Percentiles rank a stretch among this genome's conserved stretches.
phyloP scores from a whole-genome alignment of 2,113 vertebrate genomes.

The Salvelinus alpinus region DNA sequence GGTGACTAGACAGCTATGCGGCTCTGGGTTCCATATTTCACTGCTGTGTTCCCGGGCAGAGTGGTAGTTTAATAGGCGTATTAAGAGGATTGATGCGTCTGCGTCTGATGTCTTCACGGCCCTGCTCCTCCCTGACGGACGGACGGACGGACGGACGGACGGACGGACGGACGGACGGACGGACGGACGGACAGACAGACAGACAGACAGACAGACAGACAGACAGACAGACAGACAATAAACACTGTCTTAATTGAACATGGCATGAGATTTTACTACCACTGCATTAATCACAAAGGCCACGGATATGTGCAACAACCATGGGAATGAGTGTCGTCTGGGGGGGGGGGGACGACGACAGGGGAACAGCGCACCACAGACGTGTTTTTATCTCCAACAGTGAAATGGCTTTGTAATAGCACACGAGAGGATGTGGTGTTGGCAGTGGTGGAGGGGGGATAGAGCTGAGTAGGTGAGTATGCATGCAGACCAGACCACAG shows the following conservation, averaged over 20 bases:
- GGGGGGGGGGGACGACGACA: constrained; percentile 7
- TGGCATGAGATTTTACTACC: constrained; percentile 56
- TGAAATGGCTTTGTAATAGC: constrained; percentile 15
- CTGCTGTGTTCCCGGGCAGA: constrained; percentile 11
- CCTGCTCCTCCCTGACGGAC: constrained; percentile 3
- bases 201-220: constrained; percentile 9
- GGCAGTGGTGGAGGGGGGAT: neutral
- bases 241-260: constrained; percentile 60
- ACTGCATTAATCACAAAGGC: constrained; percentile 63
- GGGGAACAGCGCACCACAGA: neutral
- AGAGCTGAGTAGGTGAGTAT: constrained; percentile 16
- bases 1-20: constrained; percentile 15
- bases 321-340: constrained; percentile 37
- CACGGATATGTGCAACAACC: constrained; percentile 27
- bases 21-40: neutral
- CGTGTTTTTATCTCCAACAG: neutral
- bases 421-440: constrained; percentile 2
- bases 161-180: constrained; percentile 8
- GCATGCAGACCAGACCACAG: neutral
- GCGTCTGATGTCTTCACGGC: constrained; percentile 34
- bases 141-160: neutral
- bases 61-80: constrained; percentile 25
- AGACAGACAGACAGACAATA: constrained; percentile 22
- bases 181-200: constrained; percentile 1
- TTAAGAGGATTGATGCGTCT: constrained; percentile 12